Conservation (phyloP, 2,113 vertebrate genomes). For the Pygoscelis antarcticus region DNA sequence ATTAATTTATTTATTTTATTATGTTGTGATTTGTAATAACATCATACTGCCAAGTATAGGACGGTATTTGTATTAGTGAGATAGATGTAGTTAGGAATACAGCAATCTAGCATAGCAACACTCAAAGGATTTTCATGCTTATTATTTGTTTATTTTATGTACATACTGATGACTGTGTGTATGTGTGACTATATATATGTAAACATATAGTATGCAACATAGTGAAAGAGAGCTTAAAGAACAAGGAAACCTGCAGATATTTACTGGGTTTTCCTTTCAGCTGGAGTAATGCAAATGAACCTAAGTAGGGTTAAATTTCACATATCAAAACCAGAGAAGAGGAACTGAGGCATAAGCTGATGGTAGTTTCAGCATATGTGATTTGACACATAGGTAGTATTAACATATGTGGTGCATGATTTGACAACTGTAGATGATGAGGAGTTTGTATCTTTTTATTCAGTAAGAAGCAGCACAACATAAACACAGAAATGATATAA, state of each 20-base stretch:
- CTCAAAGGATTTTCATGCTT: not conserved
- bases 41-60: not conserved
- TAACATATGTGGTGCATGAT: rapidly evolving
- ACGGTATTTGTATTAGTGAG: not conserved
- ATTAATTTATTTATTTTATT: not conserved
- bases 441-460: not conserved
- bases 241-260: not conserved
- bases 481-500: not conserved
- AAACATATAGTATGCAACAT: rapidly evolving
- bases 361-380: not conserved
- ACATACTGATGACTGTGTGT: not conserved
- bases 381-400: not conserved
- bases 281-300: not conserved
- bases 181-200: not conserved
- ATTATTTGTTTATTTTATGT: not conserved
- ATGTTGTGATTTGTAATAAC: not conserved
- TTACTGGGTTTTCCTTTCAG: not conserved
- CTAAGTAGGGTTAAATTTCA: not conserved
- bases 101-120: not conserved
- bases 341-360: not conserved
- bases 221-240: not conserved
- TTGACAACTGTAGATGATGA: not conserved
- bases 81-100: not conserved
- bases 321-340: not conserved
- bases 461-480: not conserved